Evolutionary conservation across 2,888 invertebrate genomes (phyloP).

Genomic region (Spicauda simplicius): DNA sequence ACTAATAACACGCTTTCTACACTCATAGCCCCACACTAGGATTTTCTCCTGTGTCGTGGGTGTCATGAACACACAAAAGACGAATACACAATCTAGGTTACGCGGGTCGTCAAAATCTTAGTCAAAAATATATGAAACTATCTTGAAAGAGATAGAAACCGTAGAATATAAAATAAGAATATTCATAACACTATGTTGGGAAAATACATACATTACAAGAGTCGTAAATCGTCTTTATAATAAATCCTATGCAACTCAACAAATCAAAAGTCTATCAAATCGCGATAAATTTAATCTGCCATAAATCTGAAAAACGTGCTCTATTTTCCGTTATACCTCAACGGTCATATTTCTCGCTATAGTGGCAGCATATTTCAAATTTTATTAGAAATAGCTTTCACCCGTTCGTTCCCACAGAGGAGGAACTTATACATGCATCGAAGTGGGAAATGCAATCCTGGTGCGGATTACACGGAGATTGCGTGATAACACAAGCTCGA

Average conservation of each 20-base stretch:
- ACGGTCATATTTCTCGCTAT: not conserved
- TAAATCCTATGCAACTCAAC: not conserved
- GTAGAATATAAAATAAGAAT: too few relatives aligned
- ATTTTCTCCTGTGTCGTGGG: too few relatives aligned
- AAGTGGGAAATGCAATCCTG: conserved; percentile 54
- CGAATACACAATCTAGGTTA: too few relatives aligned
- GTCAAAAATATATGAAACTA: too few relatives aligned
- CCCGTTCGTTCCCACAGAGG: conserved; percentile 17
- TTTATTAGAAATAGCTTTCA: conserved; percentile 32
- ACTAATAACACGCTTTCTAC: too few relatives aligned
- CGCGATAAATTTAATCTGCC: not conserved
- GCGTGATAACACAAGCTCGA: conserved; percentile 48
- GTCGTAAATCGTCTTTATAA: not conserved
- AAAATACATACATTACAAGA: too few relatives aligned
- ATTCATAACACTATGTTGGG: too few relatives aligned
- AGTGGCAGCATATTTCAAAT: conserved; percentile 14
- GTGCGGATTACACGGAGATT: conserved; percentile 54
- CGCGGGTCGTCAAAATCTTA: too few relatives aligned
- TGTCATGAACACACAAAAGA: too few relatives aligned
- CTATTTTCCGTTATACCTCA: not conserved
- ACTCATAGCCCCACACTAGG: too few relatives aligned
- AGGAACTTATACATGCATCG: conserved; percentile 37
- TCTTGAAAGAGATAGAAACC: too few relatives aligned
- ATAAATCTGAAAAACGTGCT: not conserved
- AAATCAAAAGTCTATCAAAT: not conserved